Percentiles rank a stretch among this genome's conserved stretches.
Conservation (phyloP, 2,113 vertebrate species). For the Xiphophorus maculatus region DNA sequence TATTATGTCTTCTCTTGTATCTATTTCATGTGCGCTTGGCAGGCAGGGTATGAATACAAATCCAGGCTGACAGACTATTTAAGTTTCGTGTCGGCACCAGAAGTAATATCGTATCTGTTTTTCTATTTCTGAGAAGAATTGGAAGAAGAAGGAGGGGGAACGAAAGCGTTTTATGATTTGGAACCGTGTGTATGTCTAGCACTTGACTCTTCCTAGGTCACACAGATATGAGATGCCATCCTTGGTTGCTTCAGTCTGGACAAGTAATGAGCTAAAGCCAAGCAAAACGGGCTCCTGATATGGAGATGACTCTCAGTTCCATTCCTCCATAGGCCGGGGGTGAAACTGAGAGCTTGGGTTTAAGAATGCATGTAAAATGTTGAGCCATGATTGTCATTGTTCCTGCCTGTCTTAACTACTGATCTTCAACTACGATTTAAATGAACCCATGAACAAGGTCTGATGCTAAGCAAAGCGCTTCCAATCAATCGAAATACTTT, state of each 20-base stretch:
- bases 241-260: conserved; percentile 24
- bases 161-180: conserved; percentile 41
- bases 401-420: conserved; percentile 20
- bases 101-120: conserved; percentile 37
- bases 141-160: background rate
- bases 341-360: conserved; percentile 44
- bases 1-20: conserved; percentile 47
- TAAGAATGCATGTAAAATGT: conserved; percentile 48
- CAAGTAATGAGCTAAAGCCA: conserved; percentile 49
- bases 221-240: conserved; percentile 39
- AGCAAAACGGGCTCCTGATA: conserved; percentile 27
- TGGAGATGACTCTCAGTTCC: conserved; percentile 45
- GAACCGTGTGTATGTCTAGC: conserved; percentile 10
- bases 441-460: conserved; percentile 48
- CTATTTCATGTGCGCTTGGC: conserved; percentile 40
- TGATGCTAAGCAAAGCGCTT: conserved; percentile 37
- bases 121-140: conserved; percentile 42
- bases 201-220: conserved; percentile 44
- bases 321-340: conserved; percentile 23
- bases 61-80: conserved; percentile 20
- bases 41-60: conserved; percentile 52
- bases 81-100: conserved; percentile 10
- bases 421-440: conserved; percentile 41
- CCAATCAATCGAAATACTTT: background rate
- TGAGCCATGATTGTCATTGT: conserved; percentile 27